phyloP scores from a whole-genome alignment of 2,113 vertebrate species.

The Salminus brasiliensis region DNA sequence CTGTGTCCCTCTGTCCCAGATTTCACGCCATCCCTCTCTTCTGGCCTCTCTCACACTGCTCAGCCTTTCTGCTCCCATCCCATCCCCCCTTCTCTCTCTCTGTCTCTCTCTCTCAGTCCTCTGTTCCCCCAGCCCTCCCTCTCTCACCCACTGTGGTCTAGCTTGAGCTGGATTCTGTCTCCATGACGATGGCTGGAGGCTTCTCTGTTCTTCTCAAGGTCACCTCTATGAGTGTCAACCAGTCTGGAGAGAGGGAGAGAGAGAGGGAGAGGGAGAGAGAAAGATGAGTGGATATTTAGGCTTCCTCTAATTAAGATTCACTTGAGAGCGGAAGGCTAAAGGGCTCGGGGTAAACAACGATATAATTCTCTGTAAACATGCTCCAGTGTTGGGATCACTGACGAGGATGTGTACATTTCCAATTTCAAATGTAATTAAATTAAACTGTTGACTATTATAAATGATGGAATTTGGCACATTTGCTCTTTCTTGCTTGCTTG shows the following conservation, averaged over 20 bases:
- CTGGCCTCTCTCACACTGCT: slow-evolving; percentile 33
- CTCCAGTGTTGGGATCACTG: neutral
- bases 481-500: neutral
- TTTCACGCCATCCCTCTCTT: slow-evolving; percentile 6
- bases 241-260: slow-evolving; percentile 17
- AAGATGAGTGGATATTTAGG: slow-evolving; percentile 22
- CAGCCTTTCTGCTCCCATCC: slow-evolving; percentile 7
- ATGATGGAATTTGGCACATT: neutral
- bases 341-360: neutral
- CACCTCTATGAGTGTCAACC: slow-evolving; percentile 62
- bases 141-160: slow-evolving; percentile 53
- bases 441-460: neutral
- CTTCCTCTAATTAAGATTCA: slow-evolving; percentile 5
- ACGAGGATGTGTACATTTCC: neutral
- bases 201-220: slow-evolving; percentile 67
- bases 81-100: slow-evolving; percentile 15
- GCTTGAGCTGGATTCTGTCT: slow-evolving; percentile 62
- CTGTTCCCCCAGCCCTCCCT: slow-evolving; percentile 13
- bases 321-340: neutral
- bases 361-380: neutral
- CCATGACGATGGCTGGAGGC: slow-evolving; percentile 69
- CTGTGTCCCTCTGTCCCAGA: neutral
- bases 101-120: slow-evolving; percentile 5
- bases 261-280: slow-evolving; percentile 29
- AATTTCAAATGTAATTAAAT: neutral